Base-by-base conservation (phyloP, 2,888 invertebrate genomes). In the Platycheirus rosarum region DNA sequence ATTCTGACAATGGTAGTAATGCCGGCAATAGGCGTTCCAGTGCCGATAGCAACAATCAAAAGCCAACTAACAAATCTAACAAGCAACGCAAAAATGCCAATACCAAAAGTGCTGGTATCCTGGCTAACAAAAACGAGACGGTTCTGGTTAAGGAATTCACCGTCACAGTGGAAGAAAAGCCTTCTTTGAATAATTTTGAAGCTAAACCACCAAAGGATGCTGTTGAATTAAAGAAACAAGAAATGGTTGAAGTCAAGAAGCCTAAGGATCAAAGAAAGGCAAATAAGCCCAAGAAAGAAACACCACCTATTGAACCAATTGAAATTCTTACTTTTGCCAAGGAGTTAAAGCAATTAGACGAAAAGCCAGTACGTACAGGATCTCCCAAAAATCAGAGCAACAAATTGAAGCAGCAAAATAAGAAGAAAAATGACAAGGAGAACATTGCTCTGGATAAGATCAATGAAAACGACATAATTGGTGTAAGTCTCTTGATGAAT, bases 131-230 rank as follows among this genome's bases (percentile, higher is more conserved):
- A 82, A 87, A 87, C 70, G 90, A 90, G 63, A 78, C 88, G 0
- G 80, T 87, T 42, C 48, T 86, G 16, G 84, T 88, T 0, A 88
- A 88, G 32, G 87, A 87, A n/a, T 70, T 53, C 7, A 4, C 26
- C 0, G 32, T 65, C 2, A 23, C 73, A 23, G 46, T 92, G 84
- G 90, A 73, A 20, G 80, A 79, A 0, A 87, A 86, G 8, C 84
- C 92, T 75, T 86, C 91, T 57, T 88, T 91, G 55, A 96, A 96
- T 92, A 94, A 94, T 91, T 96, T 96, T 91, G 95, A 95, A 88
- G 92, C 93, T 88, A 94, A 93, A 89, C 94, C 93, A 86, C 96
- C 97, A 62, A 96, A 96, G 92, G 97, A 97, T 91, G 95, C 95
- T 84, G 78, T 90, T 6, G 91, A 91, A 75, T 73, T 90, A 16